These are phyloP conservation scores for Lamellibrachia columna DNA, from an alignment of 2,888 invertebrate genomes.

Conservation along the genomic window DNA sequence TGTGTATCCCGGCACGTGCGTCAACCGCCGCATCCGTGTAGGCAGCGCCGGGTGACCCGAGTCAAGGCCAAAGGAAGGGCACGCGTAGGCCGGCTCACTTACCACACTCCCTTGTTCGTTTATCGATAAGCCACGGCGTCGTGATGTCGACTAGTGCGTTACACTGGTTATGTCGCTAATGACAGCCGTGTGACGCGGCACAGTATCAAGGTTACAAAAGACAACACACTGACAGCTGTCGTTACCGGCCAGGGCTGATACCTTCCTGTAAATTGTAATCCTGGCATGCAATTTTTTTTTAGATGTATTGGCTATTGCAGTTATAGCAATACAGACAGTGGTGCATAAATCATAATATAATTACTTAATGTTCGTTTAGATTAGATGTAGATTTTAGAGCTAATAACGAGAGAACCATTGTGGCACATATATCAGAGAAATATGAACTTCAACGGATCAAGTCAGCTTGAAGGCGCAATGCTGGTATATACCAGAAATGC, in stretches of 20 bases:
- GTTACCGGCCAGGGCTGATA: neutral
- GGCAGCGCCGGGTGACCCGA: neutral
- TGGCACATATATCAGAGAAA: no score
- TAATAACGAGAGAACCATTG: neutral
- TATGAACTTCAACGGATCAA: no score
- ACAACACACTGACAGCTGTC: neutral
- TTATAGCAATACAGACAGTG: no score
- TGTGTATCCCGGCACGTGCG: neutral
- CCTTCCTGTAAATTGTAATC: neutral
- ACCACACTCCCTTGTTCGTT: neutral
- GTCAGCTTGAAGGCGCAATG: no score
- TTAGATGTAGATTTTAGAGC: neutral
- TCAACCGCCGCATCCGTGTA: neutral
- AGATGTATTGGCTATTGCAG: no score
- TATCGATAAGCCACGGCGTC: neutral
- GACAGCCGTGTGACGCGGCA: neutral
- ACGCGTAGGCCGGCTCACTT: neutral
- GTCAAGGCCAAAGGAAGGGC: slow-evolving; percentile 9
- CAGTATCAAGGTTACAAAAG: neutral
- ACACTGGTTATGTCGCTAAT: neutral
- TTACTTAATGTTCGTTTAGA: neutral
- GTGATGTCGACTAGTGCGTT: neutral
- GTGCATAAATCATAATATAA: neutral
- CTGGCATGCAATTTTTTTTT: neutral
- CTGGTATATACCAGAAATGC: no score